Percentiles rank a stretch among this genome's conserved stretches.
phyloP scores from a whole-genome alignment of 1,140 invertebrate species.

The Sycophaga agraensis region DNA sequence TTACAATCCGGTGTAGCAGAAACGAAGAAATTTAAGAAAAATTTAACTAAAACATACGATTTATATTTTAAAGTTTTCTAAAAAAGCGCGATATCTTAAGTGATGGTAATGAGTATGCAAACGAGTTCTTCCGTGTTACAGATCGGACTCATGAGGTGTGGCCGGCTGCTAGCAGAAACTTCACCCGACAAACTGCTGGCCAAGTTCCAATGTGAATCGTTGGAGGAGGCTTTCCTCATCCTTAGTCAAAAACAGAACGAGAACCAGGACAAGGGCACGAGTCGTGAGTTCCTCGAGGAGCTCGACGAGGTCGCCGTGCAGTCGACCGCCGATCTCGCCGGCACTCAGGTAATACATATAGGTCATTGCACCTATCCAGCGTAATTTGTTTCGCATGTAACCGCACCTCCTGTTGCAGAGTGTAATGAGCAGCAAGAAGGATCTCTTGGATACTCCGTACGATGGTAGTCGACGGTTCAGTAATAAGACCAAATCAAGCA shows the following conservation, averaged over 20 bases:
- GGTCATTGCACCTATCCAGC: too few species aligned
- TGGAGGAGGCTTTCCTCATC: conserved; percentile 75
- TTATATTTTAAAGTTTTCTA: not conserved
- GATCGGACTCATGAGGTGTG: conserved; percentile 88
- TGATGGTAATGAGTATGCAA: too few species aligned
- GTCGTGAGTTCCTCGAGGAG: conserved; percentile 19
- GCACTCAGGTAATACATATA: too few species aligned
- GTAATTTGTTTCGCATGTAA: too few species aligned
- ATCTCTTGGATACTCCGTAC: conserved; percentile 37
- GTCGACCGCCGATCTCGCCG: conserved; percentile 33
- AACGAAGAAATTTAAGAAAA: conserved; percentile 3
- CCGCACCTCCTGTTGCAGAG: too few species aligned
- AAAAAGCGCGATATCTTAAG: too few species aligned
- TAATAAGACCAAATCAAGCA: not conserved
- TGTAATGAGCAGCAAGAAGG: conserved; percentile 32
- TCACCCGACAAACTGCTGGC: conserved; percentile 69
- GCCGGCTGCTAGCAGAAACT: conserved; percentile 82
- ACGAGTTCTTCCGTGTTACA: conserved; percentile 44
- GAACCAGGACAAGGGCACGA: conserved; percentile 32
- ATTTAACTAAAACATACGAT: not conserved
- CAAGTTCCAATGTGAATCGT: conserved; percentile 64
- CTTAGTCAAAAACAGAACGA: conserved; percentile 67
- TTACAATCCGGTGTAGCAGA: too few species aligned
- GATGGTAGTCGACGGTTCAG: conserved; percentile 33
- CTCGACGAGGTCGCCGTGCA: not conserved